These are phyloP conservation scores for Agapornis roseicollis DNA, from an alignment of 2,113 vertebrate genomes.

Conservation along the genomic window DNA sequence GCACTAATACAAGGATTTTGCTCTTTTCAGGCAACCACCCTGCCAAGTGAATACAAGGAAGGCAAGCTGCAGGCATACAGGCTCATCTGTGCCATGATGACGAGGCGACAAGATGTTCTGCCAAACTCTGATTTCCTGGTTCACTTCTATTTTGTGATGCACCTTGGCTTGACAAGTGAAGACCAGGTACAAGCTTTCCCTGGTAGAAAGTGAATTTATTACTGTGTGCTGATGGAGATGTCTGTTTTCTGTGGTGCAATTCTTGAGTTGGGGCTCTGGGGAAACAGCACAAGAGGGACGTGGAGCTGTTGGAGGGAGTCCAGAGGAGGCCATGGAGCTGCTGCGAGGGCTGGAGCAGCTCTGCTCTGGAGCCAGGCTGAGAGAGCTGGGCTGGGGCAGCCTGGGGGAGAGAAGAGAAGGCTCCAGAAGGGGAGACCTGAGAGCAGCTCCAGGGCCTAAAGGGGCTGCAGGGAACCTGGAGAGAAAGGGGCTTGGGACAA, in stretches of 20 bases:
- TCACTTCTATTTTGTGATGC: slow-evolving; percentile 95
- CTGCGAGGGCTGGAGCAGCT: not conserved
- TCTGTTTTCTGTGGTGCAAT: not conserved
- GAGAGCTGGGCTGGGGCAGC: not conserved
- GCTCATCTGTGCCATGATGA: slow-evolving; percentile 98
- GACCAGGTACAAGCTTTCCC: slow-evolving; percentile 84
- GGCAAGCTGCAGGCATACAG: slow-evolving; percentile 95
- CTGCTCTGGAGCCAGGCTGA: not conserved
- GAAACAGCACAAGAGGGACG: not conserved
- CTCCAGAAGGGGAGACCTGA: no score
- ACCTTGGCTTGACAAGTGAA: slow-evolving; percentile 87
- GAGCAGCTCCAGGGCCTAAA: no score
- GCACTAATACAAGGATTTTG: not conserved
- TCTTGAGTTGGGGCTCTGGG: not conserved
- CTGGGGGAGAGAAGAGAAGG: no score
- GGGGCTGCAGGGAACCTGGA: no score
- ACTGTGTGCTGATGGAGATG: not conserved
- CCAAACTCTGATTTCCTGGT: slow-evolving; percentile 94
- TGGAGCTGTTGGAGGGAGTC: not conserved
- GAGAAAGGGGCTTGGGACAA: no score
- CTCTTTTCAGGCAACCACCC: slow-evolving; percentile 83
- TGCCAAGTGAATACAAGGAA: slow-evolving; percentile 90
- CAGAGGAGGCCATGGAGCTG: not conserved
- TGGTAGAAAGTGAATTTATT: not conserved
- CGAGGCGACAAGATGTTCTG: slow-evolving; percentile 92